Base-by-base conservation (phyloP, 2,888 invertebrate genomes). In the Plusia festucae region DNA sequence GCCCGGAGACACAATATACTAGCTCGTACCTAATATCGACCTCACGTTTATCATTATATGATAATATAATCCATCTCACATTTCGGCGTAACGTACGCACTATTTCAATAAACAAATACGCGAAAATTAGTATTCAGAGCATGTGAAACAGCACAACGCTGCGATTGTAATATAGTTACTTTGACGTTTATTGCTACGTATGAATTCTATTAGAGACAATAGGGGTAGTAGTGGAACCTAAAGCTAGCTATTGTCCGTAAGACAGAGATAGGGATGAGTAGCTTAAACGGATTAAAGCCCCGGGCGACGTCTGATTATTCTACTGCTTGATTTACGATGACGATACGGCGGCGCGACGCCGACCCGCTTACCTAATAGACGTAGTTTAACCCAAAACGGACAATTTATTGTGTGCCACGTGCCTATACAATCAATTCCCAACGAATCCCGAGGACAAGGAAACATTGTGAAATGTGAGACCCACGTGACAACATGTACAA, bases 251-350 rank as follows among this genome's bases (percentile, higher is more conserved):
- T 91, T 92, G 90, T 92, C 88, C 88, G 87, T 86, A 88, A 90
- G 90, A 88, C 89, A 91, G 90, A 90, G 91, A 91, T 88, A 90
- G 88, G 88, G 88, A 90, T 88, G 90, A 90, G 89, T 85, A 84
- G 92, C 91, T 93, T 92, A 93, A 88, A 88, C 81, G 91, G 92
- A 93, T 94, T 93, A 93, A 80, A 83, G 88, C 90, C 85, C 78
- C 83, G 85, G 90, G 90, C 90, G 86, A 82, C 83, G 88, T 86
- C 92, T 93, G 93, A 93, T 95, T 93, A 94, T 93, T 88, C 91
- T 86, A 79, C 88, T 88, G 86, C 90, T 90, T 94, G 94, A 95
- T 94, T 94, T 94, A 94, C 91, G 92, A 88, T 91, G 92, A 92
- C 90, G 91, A 91, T 91, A 92, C 88, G 86, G 85, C 79, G 75